phyloP scores from a whole-genome alignment of 1,140 invertebrate species.

The Microplitis mediator region DNA sequence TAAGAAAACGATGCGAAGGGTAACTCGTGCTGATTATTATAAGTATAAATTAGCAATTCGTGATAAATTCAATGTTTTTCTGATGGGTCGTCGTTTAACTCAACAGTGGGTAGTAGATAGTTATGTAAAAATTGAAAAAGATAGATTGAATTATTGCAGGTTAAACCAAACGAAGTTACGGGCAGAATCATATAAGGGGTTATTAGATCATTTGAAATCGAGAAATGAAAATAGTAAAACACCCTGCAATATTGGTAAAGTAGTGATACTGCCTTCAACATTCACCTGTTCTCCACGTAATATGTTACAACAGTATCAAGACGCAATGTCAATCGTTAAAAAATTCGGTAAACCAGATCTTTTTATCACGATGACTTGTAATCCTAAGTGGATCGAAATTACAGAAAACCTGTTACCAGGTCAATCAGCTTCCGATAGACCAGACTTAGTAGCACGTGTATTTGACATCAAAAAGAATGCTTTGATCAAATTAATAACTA shows the following conservation, averaged over 20 bases:
- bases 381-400: background rate
- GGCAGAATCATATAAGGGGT: background rate
- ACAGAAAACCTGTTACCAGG: background rate
- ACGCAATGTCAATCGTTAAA: background rate
- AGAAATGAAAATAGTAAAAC: background rate
- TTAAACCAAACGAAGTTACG: background rate
- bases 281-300: background rate
- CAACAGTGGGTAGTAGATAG: background rate
- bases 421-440: background rate
- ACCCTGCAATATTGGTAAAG: background rate
- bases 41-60: slow-evolving; percentile 10
- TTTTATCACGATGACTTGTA: background rate
- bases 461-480: background rate
- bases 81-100: background rate
- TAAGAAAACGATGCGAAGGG: background rate
- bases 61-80: background rate
- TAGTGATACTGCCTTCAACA: background rate
- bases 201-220: background rate
- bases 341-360: background rate
- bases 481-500: background rate
- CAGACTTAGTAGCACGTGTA: background rate
- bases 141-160: background rate
- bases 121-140: background rate
- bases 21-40: slow-evolving; percentile 7
- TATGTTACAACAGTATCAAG: background rate